phyloP scores from a whole-genome alignment of 2,113 vertebrate species.

The Platanista minor region DNA sequence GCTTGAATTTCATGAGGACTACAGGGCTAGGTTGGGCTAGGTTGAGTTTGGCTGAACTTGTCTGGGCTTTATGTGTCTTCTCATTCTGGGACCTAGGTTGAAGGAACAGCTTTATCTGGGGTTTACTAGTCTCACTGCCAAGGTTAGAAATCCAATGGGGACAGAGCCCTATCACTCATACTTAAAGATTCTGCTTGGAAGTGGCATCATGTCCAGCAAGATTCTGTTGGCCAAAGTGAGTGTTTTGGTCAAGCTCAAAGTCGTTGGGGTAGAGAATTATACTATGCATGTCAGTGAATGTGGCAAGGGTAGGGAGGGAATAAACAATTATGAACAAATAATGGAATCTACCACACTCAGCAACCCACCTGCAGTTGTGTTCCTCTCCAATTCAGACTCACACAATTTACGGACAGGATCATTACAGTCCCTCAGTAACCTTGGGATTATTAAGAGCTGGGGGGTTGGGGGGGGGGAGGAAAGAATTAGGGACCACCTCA shows the following conservation, averaged over 20 bases:
- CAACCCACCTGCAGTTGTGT: background rate
- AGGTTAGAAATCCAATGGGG: background rate
- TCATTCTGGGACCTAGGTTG: background rate
- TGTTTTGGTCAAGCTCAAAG: background rate
- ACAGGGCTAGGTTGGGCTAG: background rate
- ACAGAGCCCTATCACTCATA: background rate
- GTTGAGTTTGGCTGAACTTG: too few species aligned
- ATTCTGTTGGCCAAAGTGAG: background rate
- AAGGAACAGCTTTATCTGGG: background rate
- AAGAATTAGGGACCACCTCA: background rate
- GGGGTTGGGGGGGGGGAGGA: background rate
- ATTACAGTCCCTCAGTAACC: background rate
- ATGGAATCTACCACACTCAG: background rate
- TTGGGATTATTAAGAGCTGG: background rate
- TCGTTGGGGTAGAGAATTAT: background rate
- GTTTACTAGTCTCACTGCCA: background rate
- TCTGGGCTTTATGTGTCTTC: accelerated
- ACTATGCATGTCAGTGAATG: accelerated
- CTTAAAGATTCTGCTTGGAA: background rate
- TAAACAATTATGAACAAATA: background rate
- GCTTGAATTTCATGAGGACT: background rate
- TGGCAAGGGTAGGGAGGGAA: background rate
- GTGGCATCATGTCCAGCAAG: background rate
- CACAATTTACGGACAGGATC: background rate
- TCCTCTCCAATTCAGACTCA: background rate